phyloP scores from a whole-genome alignment of 2,797 vertebrate genomes.

The Fratercula arctica region DNA sequence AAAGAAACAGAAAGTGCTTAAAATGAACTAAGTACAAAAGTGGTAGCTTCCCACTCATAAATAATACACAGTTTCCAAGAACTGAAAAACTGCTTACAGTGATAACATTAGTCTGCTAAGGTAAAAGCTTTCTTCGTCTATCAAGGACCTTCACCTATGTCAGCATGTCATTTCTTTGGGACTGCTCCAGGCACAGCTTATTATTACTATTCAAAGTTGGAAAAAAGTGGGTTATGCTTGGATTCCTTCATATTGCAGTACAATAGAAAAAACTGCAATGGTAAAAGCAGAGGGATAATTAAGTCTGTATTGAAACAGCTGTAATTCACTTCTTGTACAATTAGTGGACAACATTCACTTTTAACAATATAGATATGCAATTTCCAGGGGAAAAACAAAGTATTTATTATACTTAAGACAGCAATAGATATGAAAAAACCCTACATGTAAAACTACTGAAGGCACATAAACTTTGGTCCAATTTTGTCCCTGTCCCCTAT shows the following conservation, averaged over 20 bases:
- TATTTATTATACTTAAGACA: constrained; percentile 60
- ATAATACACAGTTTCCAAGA: constrained; percentile 45
- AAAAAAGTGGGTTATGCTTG: neutral
- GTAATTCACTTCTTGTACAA: constrained; percentile 28
- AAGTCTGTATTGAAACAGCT: constrained; percentile 40
- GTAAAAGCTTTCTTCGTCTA: constrained; percentile 11
- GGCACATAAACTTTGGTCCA: constrained; percentile 90
- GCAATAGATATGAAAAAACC: constrained; percentile 66
- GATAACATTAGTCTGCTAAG: neutral
- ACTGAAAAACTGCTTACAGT: constrained; percentile 15
- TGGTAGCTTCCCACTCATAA: constrained; percentile 49
- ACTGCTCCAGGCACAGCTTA: constrained; percentile 11
- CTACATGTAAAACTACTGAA: constrained; percentile 76
- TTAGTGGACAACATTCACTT: constrained; percentile 38
- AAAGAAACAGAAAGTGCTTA: neutral
- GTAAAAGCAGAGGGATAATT: constrained; percentile 43
- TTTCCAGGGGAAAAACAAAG: neutral
- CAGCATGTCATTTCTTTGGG: constrained; percentile 23
- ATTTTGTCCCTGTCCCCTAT: constrained; percentile 58
- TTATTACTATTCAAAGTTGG: neutral
- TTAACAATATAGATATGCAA: constrained; percentile 50
- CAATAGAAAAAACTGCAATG: neutral
- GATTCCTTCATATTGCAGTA: neutral
- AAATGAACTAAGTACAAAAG: constrained; percentile 23
- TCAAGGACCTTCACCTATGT: constrained; percentile 17